Conservation (phyloP, 1,140 invertebrate genomes). For the Polypedilum pembai region DNA sequence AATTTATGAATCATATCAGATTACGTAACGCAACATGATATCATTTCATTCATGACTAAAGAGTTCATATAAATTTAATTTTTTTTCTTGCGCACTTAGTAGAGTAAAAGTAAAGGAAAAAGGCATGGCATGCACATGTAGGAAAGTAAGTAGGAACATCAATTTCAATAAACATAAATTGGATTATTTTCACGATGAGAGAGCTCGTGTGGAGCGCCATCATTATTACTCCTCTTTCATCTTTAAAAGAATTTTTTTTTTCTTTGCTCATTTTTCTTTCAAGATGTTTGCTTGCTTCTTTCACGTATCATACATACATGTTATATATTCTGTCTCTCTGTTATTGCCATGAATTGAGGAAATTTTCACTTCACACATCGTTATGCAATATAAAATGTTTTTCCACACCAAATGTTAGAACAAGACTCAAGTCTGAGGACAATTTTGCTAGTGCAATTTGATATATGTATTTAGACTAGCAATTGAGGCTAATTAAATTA, state of each 20-base stretch:
- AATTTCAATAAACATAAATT: constrained; percentile 9
- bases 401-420: too few species aligned
- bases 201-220: neutral
- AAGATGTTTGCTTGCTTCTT: too few species aligned
- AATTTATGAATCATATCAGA: neutral
- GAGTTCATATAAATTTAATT: neutral
- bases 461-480: too few species aligned
- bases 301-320: too few species aligned
- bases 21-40: neutral
- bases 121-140: neutral
- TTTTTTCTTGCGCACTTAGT: neutral
- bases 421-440: too few species aligned
- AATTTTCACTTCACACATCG: too few species aligned
- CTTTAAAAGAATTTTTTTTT: neutral
- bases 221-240: neutral
- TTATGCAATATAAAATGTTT: too few species aligned
- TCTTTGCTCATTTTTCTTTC: neutral
- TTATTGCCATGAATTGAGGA: too few species aligned
- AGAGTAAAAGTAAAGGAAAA: neutral
- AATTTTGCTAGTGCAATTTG: too few species aligned
- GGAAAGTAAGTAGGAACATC: neutral
- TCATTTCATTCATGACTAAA: constrained; percentile 13
- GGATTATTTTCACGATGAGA: neutral
- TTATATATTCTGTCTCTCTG: too few species aligned
- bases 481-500: too few species aligned